Base-by-base conservation (phyloP, 2,113 vertebrate species). In the Muntiacus reevesi region DNA sequence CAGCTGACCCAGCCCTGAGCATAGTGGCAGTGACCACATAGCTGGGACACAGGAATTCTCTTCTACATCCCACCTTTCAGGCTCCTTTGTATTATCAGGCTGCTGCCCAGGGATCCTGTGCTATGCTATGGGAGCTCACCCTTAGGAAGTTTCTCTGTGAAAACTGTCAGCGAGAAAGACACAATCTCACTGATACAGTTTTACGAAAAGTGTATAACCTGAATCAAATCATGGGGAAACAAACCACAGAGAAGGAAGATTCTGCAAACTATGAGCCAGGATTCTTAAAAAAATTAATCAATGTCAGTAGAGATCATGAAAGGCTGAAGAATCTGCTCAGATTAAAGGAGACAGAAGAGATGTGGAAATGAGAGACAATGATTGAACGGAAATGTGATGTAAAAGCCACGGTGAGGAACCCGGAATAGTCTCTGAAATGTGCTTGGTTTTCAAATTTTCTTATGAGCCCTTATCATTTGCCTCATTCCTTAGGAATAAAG, bases 391-490 rank as follows among this genome's bases (percentile, higher is more conserved):
- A 59, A n/a, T 40, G 14, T 88, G 59, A 52, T 64, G 11, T 23
- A 64, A 45, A 92, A 71, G 4, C 16, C 40, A 0, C 50, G 67
- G 47, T 5, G 13, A 64, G 17, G 6, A 74, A 6, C 16, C 81
- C 84, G 87, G 64, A 9, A 28, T 4, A 28, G 16, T 71, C 36
- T 85, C 47, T 55, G 45, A 88, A 57, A 59, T 25, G 47, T 17
- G 17, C 43, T 95, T 76, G 43, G 9, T 83, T 84, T 96, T 78
- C n/a, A 57, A 64, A 94, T 82, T 90, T 64, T 74, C 57, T 14
- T 25, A 55, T 6, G 50, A 45, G 12, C 76, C 43, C 62, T 74
- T 30, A 19, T n/a, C 43, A 40, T 95, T 33, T 92, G 33, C 59
- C 17, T 94, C 12, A 60, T 78, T 78, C 57, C 79, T 47, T 52